Percentiles rank a stretch among this genome's conserved stretches.
Evolutionary conservation across 2,797 vertebrate species (phyloP).

Genomic region (Fundulus diaphanus): DNA sequence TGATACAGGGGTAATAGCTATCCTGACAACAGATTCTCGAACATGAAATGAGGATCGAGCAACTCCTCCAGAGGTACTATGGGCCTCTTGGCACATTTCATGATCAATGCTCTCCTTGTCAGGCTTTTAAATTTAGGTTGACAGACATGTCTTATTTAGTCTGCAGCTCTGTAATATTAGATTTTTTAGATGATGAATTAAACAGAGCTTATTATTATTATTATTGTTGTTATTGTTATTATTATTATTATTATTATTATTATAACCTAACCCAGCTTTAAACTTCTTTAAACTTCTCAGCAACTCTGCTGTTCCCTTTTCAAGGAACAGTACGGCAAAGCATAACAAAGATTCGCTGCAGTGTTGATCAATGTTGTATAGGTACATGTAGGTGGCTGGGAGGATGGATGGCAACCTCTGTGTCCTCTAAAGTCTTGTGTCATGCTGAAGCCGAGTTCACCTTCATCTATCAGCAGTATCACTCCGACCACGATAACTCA

Average conservation of each 20-base stretch:
- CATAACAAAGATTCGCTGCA: slow-evolving; percentile 11
- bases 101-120: background rate
- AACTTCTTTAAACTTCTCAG: background rate
- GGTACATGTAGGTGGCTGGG: slow-evolving; percentile 61
- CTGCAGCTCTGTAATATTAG: too few relatives aligned
- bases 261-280: background rate
- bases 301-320: background rate
- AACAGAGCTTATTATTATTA: background rate
- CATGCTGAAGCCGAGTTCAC: slow-evolving; percentile 73
- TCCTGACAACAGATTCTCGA: background rate
- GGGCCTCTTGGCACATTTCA: background rate
- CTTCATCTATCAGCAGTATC: slow-evolving; percentile 80
- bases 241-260: background rate
- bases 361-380: slow-evolving; percentile 42
- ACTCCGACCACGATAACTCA: slow-evolving; percentile 77
- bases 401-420: slow-evolving; percentile 75
- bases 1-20: background rate
- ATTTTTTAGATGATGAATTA: background rate
- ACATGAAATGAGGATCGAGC: background rate
- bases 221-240: too few relatives aligned
- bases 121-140: background rate
- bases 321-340: background rate
- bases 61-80: background rate
- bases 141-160: background rate
- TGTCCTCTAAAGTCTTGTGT: slow-evolving; percentile 77